phyloP scores from a whole-genome alignment of 2,113 vertebrate genomes.

The Pyrgilauda ruficollis region DNA sequence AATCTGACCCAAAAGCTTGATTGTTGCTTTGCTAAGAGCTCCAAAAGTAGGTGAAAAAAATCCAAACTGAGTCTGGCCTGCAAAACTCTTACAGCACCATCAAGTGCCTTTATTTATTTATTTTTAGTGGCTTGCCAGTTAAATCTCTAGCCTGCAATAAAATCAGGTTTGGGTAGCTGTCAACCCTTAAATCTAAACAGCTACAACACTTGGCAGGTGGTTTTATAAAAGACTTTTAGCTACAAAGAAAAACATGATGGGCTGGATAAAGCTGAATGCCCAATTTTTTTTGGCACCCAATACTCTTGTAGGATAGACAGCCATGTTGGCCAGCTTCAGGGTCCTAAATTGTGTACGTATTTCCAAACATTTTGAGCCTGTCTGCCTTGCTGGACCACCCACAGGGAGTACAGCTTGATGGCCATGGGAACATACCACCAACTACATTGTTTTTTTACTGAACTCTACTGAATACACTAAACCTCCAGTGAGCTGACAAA shows the following conservation, averaged over 20 bases:
- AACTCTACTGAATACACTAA: background rate
- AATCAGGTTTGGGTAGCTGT: background rate
- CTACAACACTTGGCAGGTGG: background rate
- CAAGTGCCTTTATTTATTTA: background rate
- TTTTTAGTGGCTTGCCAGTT: background rate
- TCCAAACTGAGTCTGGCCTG: background rate
- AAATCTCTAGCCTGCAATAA: background rate
- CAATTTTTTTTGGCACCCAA: background rate
- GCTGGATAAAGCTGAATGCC: background rate
- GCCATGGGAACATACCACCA: constrained; percentile 7
- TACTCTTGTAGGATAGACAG: background rate
- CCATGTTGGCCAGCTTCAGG: background rate
- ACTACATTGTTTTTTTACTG: background rate
- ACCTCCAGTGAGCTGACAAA: background rate
- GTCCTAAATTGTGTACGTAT: background rate
- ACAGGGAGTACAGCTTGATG: background rate
- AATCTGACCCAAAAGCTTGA: background rate
- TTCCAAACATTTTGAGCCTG: background rate
- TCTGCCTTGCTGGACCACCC: constrained; percentile 19
- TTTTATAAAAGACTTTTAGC: background rate
- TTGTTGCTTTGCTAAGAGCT: background rate
- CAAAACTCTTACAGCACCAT: background rate
- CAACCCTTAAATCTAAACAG: constrained; percentile 16
- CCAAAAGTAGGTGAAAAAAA: background rate
- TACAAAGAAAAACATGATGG: background rate